Conservation (phyloP, 2,797 vertebrate genomes). For the Streptopelia turtur region DNA sequence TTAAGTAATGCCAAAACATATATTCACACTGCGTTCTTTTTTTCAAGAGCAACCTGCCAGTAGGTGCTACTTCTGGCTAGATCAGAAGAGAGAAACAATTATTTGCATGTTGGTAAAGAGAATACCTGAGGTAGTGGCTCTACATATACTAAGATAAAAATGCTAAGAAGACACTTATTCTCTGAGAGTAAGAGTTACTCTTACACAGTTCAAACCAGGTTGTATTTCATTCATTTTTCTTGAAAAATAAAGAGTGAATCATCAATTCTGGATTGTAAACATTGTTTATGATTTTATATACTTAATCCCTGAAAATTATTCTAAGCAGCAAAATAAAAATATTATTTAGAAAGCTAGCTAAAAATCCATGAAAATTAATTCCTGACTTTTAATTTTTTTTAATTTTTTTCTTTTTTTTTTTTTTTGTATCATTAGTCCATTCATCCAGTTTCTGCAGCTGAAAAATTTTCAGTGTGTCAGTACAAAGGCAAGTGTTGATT, state of each 20-base stretch:
- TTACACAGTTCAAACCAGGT: background rate
- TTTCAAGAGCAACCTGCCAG: background rate
- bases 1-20: background rate
- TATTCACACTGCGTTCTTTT: rapidly evolving
- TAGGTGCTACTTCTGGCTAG: background rate
- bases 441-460: background rate
- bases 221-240: background rate
- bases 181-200: background rate
- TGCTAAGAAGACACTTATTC: background rate
- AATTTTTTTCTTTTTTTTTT: background rate
- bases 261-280: background rate
- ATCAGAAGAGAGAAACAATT: background rate
- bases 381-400: background rate
- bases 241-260: background rate
- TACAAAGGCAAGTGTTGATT: background rate
- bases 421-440: background rate
- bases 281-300: background rate
- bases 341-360: background rate
- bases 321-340: background rate
- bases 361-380: background rate
- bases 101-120: background rate
- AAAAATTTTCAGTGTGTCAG: background rate
- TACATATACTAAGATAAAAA: background rate
- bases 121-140: background rate
- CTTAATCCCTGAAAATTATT: too few relatives aligned